A percentile compares a stretch with the other conserved stretches of the same genome.
phyloP scores from a whole-genome alignment of 1,140 invertebrate genomes.

The Cardiocondyla obscurior region DNA sequence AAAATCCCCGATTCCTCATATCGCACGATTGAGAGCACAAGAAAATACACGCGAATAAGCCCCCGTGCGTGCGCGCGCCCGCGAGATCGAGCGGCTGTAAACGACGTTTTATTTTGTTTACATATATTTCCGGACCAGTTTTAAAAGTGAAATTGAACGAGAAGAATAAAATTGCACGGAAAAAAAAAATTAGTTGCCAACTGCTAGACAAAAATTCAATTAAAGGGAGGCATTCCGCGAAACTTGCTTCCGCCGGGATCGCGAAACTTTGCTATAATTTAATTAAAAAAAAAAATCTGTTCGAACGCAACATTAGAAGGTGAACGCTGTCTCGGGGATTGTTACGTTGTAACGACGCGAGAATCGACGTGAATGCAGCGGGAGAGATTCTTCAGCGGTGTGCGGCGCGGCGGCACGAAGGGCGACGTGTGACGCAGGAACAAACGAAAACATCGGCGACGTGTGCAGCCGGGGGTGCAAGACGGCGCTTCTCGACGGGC shows the following conservation, averaged over 20 bases:
- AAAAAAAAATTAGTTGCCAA: not conserved
- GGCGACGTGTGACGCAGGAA: not conserved
- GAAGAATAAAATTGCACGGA: not conserved
- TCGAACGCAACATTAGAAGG: not conserved
- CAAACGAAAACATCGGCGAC: conserved; percentile 29
- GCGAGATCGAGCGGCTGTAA: not conserved
- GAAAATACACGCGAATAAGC: conserved; percentile 46
- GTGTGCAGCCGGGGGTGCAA: conserved; percentile 21
- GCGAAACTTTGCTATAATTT: not conserved
- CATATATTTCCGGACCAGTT: not conserved
- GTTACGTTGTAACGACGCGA: not conserved
- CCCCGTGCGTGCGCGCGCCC: not conserved
- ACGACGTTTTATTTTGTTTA: no score
- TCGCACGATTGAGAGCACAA: conserved; percentile 37
- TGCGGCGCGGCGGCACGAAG: not conserved
- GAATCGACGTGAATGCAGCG: not conserved
- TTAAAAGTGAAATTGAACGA: not conserved
- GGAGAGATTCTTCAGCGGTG: conserved; percentile 14
- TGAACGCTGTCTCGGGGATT: not conserved
- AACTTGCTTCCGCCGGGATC: not conserved
- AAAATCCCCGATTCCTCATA: conserved; percentile 47
- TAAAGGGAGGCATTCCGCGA: not conserved
- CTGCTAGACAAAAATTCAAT: not conserved
- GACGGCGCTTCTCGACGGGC: conserved; percentile 24
- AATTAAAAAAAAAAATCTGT: not conserved